phyloP scores from a whole-genome alignment of 2,888 invertebrate genomes.

The Seira sanloemensis region DNA sequence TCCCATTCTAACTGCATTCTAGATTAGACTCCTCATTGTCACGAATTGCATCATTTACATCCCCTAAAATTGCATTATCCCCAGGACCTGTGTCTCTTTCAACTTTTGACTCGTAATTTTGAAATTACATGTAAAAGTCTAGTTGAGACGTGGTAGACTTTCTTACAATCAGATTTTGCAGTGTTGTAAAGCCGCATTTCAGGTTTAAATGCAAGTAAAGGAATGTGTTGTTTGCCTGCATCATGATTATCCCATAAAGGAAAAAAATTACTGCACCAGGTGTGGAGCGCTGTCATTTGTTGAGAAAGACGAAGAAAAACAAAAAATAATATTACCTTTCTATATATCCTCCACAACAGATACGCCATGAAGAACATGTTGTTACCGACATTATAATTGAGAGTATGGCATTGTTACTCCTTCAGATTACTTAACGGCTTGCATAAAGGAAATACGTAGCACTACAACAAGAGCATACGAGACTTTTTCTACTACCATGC shows the following conservation, averaged over 20 bases:
- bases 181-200: too few relatives aligned
- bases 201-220: conserved; percentile 22
- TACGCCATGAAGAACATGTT: conserved; percentile 20
- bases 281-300: conserved; percentile 65
- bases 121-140: too few relatives aligned
- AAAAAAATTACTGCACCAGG: conserved; percentile 54
- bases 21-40: too few relatives aligned
- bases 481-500: too few relatives aligned
- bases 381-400: conserved; percentile 45
- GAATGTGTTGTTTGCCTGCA: conserved; percentile 41
- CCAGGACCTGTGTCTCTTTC: too few relatives aligned
- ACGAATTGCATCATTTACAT: too few relatives aligned
- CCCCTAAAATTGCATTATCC: too few relatives aligned
- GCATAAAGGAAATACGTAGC: background rate
- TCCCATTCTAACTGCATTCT: too few relatives aligned
- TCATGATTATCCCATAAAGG: conserved; percentile 24
- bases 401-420: background rate
- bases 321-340: conserved; percentile 50
- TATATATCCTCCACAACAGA: conserved; percentile 1
- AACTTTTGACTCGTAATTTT: too few relatives aligned
- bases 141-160: too few relatives aligned
- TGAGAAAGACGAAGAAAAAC: conserved; percentile 48
- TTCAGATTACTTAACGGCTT: background rate
- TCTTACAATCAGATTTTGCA: too few relatives aligned
- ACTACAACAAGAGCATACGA: too few relatives aligned